Conservation (phyloP, 1,140 invertebrate genomes). For the Eufriesea mexicana region DNA sequence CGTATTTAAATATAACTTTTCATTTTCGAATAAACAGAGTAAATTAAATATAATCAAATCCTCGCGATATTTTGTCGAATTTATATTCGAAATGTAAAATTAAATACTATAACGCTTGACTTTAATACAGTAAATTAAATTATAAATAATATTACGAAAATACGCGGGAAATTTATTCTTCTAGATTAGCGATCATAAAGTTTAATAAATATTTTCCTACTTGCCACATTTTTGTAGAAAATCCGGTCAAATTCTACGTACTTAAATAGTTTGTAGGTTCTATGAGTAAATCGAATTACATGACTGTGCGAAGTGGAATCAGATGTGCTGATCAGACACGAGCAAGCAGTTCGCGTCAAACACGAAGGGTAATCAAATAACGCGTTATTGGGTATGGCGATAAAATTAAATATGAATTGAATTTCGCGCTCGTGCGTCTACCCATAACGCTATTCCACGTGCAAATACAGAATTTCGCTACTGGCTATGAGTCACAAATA, state of each 20-base stretch:
- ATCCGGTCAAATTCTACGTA: background rate
- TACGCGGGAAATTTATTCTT: too few relatives aligned
- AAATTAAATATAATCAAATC: background rate
- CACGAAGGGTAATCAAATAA: slow-evolving; percentile 21
- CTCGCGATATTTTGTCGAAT: too few relatives aligned
- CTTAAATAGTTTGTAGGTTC: background rate
- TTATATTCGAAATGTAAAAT: too few relatives aligned
- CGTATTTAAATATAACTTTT: too few relatives aligned
- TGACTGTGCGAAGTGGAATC: background rate
- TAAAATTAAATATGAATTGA: slow-evolving; percentile 18
- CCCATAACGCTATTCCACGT: background rate
- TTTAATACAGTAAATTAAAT: too few relatives aligned
- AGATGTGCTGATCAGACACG: slow-evolving; percentile 4
- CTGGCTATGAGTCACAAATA: background rate
- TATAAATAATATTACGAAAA: too few relatives aligned
- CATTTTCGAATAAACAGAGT: background rate
- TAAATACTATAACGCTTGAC: too few relatives aligned
- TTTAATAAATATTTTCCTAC: too few relatives aligned
- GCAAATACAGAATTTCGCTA: background rate
- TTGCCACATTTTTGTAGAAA: background rate
- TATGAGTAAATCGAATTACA: background rate
- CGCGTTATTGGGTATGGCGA: background rate
- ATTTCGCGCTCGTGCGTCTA: background rate
- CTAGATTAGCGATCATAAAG: too few relatives aligned
- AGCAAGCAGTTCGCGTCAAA: slow-evolving; percentile 13